Base-by-base conservation (phyloP, 2,797 vertebrate genomes). In the Gambelia wislizenii region DNA sequence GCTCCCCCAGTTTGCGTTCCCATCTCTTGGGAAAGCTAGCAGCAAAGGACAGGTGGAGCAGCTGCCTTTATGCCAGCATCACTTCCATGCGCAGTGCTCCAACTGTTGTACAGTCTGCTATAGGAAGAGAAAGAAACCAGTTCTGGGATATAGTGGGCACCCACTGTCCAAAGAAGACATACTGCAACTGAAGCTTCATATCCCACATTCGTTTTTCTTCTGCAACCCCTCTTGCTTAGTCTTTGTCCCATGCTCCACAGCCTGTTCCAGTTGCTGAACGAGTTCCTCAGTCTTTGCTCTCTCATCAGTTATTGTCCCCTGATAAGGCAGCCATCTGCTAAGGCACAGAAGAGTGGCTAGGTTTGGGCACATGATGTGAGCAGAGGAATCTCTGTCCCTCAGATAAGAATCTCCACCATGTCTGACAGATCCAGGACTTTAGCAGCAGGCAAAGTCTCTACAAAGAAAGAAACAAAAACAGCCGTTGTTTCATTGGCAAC, bases 351-450 rank as follows among this genome's bases (percentile, higher is more conserved):
- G 91, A 85, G 52, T 54, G 61, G 74, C 69, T 84, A 78, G 81
- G 72, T 49, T 76, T 6, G 36, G 36, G 9, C 42, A 76, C 42
- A 76, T 75, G 75, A 36, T 18, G 1, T 75, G 74, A 36, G 84
- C 59, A 61, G 77, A 89, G 52, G 2, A 80, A 78, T 81, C 30
- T 42, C 77, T 22, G 13, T 33, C 87, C 91, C 83, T 97, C 90
- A 98, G 91, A 98, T 98, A 91, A 98, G 94, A 91, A 98, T 98
- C 92, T 98, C 97, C 92, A 98, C 97, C 97, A 97, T 97, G 87
- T 97, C 97, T 0, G 97, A 96, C 91, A 97, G 93, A 89, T 97
- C 96, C 0, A 80, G 95, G 85, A 88, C 94, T 93, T 96, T 96
- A 86, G 92, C 88, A 54, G 95, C 0, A 2, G 94, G 89, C 0